Evolutionary conservation across 2,113 vertebrate genomes (phyloP), one percentile per base, ranked within the genome.

Genomic region (Gila orcuttii): DNA sequence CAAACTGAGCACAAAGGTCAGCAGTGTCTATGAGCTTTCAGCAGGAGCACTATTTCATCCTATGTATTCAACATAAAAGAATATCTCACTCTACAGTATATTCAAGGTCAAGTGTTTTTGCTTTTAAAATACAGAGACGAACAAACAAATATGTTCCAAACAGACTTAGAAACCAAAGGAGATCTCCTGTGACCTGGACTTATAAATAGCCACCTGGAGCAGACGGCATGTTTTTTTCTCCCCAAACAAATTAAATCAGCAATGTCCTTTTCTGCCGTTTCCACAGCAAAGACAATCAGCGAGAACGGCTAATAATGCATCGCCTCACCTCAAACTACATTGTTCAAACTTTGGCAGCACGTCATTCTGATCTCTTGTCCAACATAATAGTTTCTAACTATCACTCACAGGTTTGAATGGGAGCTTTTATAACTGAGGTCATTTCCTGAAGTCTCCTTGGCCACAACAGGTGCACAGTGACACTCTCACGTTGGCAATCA

Each of bases 171-270:
- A 42, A 80, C 59, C 21, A 82, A 52, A 77, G 62, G 12, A 66
- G 79, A 68, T 82, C 62, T 31, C 19, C 59, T 66, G 80, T 82
- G 85, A 79, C 85, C 85, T 86, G 50, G 62, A 42, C 77, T 79
- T 71, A 86, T 79, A 73, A 80, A 86, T 86, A 86, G 85, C 85
- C 77, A 86, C 71, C 77, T 86, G 85, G 77, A 73, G 62, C 33
- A 59, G 50, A 17, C 75, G 23, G 23, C 0, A 21, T 86, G 77
- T 33, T 36, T 86, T 57, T 39, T 8, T 8, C 1, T 0, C 39
- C 36, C 8, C 2, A 80, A 86, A 69, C 50, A 73, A 80, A 86
- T 86, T 79, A 86, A 86, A 80, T 86, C 85, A 86, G 85, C 28
- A 10, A 31, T 86, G 85, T 86, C 85, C 85, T 86, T 86, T 80